A percentile compares a stretch with the other conserved stretches of the same genome.
Conservation (phyloP, 2,113 vertebrate species). For the Heterocephalus glaber region DNA sequence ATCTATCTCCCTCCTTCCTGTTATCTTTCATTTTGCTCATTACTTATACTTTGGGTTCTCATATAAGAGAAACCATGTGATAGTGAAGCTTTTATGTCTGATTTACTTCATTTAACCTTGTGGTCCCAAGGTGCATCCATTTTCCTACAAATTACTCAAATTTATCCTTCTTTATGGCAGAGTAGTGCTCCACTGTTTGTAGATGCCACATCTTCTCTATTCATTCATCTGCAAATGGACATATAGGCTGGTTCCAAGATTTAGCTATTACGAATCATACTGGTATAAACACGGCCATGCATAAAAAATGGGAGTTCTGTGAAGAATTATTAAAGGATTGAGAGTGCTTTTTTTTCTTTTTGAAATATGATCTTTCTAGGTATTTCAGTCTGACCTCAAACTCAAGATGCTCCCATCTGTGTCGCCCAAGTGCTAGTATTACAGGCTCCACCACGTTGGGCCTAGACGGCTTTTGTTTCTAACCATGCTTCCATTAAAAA, state of each 20-base stretch:
- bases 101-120: background rate
- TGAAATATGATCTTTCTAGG: background rate
- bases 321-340: background rate
- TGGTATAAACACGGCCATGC: background rate
- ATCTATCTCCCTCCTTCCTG: background rate
- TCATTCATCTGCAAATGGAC: background rate
- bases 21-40: background rate
- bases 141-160: background rate
- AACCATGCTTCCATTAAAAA: background rate
- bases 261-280: background rate
- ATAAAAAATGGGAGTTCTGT: background rate
- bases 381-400: background rate
- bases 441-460: no score
- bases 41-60: background rate
- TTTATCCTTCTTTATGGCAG: background rate
- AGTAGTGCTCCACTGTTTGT: background rate
- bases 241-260: background rate
- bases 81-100: background rate
- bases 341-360: constrained; percentile 18
- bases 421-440: no score
- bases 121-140: background rate
- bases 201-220: background rate
- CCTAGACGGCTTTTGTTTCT: background rate
- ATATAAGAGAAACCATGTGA: background rate
- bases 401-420: background rate